phyloP scores from a whole-genome alignment of 2,113 vertebrate genomes.

The Garra rufa region DNA sequence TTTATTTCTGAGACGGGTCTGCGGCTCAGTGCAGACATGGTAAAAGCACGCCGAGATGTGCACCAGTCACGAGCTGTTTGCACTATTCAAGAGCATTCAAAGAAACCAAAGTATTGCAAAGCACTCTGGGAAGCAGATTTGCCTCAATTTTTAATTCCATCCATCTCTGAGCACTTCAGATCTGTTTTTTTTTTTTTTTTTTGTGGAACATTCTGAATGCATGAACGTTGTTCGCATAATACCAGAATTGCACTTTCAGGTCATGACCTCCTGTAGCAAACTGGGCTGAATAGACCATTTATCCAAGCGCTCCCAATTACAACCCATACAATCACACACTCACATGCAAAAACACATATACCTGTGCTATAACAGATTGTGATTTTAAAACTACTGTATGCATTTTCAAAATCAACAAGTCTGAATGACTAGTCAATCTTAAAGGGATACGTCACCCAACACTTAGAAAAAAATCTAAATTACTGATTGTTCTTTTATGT shows the following conservation, averaged over 20 bases:
- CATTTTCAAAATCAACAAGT: not conserved
- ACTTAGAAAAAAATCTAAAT: too few relatives aligned
- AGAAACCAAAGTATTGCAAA: constrained; percentile 29
- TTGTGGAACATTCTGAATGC: not conserved
- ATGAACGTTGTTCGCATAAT: not conserved
- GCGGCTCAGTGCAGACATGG: constrained; percentile 33
- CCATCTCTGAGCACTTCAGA: constrained; percentile 26
- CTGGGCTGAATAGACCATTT: not conserved
- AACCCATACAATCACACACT: not conserved
- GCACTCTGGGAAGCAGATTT: constrained; percentile 28
- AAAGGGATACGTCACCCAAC: too few relatives aligned
- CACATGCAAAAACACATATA: not conserved
- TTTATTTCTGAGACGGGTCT: constrained; percentile 41
- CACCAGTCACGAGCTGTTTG: constrained; percentile 46
- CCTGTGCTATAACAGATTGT: not conserved
- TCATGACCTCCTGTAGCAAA: not conserved
- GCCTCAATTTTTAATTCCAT: constrained; percentile 37
- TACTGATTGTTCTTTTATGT: too few relatives aligned
- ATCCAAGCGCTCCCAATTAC: not conserved
- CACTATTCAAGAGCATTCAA: constrained; percentile 53
- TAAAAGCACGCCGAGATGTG: constrained; percentile 29
- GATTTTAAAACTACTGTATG: not conserved
- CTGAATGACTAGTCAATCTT: not conserved
- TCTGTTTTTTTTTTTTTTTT: constrained; percentile 7
- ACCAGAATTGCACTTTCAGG: not conserved